Evolutionary conservation across 2,797 vertebrate genomes (phyloP), one percentile per base, ranked within the genome.

Genomic region (Gephyroberyx darwinii): DNA sequence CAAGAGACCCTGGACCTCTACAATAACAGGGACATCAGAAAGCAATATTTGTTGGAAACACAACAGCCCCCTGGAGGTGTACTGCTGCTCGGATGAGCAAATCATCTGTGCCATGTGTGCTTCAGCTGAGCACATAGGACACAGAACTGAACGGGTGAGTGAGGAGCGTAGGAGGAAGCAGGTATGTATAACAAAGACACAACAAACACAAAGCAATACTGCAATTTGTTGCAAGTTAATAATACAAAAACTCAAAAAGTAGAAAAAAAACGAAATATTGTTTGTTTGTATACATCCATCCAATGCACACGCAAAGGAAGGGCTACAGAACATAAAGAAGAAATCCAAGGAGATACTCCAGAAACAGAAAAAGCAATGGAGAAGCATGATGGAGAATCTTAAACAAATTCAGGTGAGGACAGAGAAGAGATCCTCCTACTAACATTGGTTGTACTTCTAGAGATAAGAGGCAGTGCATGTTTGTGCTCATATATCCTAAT

Each of bases 1-100:
- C 19, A 78, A 84, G 45, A 83, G 57, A 61, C 9, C 20, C 20
- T 0, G 41, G 5, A 62, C 53, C 62, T 5, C n/a, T 1, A 1
- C 10, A 2, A 52, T 19, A 9, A 9, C 54, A 3, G 50, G 13
- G 1, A 1, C 20, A 13, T 47, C 57, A 1, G 33, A 14, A 12
- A 22, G 5, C 0, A 1, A 7, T 10, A 0, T 52, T 53, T 91
- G 90, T 33, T 0, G 0, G 16, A 77, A 1, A 9, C 89, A 90
- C 78, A 0, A 45, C 17, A 17, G 17, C 1, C 59, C 37, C 0
- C 59, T 85, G 61, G 74, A 82, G 14, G 14, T 73, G 13, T 91
- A 85, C 84, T 89, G 90, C 74, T 81, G 75, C 69, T 72, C 77
- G 0, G 89, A 90, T 8, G 8, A 69, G 19, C 9, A 41, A 69